Percentiles rank a stretch among this genome's conserved stretches.
Evolutionary conservation across 2,113 vertebrate species (phyloP).

Genomic region (Pluvialis apricaria): DNA sequence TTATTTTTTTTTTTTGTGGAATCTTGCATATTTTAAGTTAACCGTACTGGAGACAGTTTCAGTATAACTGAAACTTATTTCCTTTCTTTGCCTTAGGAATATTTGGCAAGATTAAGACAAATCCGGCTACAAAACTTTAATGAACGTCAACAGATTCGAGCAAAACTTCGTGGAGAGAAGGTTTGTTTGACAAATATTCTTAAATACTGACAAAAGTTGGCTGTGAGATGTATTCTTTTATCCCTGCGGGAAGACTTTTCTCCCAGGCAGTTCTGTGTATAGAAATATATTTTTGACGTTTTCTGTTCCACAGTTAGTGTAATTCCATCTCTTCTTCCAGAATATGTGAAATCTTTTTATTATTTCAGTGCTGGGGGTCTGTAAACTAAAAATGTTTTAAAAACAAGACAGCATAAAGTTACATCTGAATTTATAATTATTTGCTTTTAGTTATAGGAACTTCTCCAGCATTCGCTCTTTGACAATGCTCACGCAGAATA

Average conservation of each 20-base stretch:
- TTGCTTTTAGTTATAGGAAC: neutral
- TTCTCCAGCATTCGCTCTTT: neutral
- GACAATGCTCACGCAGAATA: neutral
- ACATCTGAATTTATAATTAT: neutral
- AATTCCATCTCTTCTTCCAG: neutral
- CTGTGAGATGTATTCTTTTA: neutral
- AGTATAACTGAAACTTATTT: neutral
- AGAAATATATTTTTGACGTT: neutral
- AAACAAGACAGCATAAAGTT: neutral
- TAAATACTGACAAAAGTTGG: neutral
- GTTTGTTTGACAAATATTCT: constrained; percentile 65
- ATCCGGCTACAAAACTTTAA: constrained; percentile 98
- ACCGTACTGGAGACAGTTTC: neutral
- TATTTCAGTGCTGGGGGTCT: neutral
- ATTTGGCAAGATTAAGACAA: constrained; percentile 89
- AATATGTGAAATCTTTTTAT: neutral
- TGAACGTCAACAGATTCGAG: constrained; percentile 95
- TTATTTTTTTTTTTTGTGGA: neutral
- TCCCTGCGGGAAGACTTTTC: neutral
- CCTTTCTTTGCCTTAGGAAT: constrained; percentile 77
- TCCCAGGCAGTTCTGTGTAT: neutral
- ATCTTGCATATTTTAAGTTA: neutral
- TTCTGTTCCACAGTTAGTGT: neutral
- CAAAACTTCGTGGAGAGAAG: constrained; percentile 92
- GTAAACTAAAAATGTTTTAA: neutral